Conservation (phyloP, 2,113 vertebrate species). For the Xyliphius kryptos region DNA sequence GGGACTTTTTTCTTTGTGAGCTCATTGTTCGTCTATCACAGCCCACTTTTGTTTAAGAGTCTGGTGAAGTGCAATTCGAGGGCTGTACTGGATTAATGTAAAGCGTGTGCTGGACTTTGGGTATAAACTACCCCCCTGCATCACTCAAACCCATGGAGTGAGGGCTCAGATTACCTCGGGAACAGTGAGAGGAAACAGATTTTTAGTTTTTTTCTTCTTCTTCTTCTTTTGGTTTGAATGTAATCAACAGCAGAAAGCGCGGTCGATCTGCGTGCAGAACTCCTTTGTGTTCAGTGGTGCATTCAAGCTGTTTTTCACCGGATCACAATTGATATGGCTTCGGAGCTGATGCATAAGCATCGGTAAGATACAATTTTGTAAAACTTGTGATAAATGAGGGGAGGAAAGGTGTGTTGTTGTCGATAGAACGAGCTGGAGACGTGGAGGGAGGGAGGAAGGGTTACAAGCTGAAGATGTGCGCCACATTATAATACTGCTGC, state of each 20-base stretch:
- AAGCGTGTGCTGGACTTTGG: constrained; percentile 28
- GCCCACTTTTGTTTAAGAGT: background rate
- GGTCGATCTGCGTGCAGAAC: background rate
- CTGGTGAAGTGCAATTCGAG: too few species aligned
- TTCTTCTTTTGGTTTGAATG: constrained; percentile 38
- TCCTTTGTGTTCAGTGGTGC: constrained; percentile 11
- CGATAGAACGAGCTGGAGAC: too few species aligned
- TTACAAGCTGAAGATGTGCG: background rate
- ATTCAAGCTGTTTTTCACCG: background rate
- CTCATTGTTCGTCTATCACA: too few species aligned
- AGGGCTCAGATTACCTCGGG: constrained; percentile 38
- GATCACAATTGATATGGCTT: constrained; percentile 12
- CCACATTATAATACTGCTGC: too few species aligned
- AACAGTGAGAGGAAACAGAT: constrained; percentile 41
- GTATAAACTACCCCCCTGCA: constrained; percentile 14
- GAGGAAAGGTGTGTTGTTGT: background rate
- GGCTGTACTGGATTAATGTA: constrained; percentile 24
- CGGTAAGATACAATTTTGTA: constrained; percentile 21
- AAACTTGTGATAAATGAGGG: background rate
- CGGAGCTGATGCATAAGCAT: constrained; percentile 14
- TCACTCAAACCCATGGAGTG: constrained; percentile 3
- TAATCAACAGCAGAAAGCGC: constrained; percentile 37
- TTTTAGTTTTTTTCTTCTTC: constrained; percentile 19
- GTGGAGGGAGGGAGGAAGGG: background rate
- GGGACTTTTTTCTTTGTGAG: too few species aligned